phyloP scores from a whole-genome alignment of 2,797 vertebrate genomes.

The Acanthopagrus latus region DNA sequence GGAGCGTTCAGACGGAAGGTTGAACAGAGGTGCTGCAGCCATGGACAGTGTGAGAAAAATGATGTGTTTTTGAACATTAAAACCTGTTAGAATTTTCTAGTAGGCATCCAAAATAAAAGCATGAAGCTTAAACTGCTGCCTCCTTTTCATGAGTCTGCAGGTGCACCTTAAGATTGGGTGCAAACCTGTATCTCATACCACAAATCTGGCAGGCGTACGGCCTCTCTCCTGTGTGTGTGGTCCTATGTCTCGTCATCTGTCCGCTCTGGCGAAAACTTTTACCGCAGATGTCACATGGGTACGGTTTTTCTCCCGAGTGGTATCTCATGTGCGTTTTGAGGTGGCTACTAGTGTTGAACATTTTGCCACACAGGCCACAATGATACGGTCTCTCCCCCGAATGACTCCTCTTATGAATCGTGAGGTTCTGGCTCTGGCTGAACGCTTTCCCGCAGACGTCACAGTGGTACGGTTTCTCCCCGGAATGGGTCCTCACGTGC shows the following conservation, averaged over 20 bases:
- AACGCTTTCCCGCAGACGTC: constrained; percentile 56
- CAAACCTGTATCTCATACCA: constrained; percentile 56
- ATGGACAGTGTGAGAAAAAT: too few species aligned
- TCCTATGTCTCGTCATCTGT: constrained; percentile 51
- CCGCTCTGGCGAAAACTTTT: constrained; percentile 47
- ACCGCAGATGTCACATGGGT: constrained; percentile 47
- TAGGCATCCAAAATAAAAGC: too few species aligned
- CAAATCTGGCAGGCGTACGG: constrained; percentile 52
- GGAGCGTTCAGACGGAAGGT: too few species aligned
- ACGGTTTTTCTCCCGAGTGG: constrained; percentile 57
- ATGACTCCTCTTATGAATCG: constrained; percentile 51
- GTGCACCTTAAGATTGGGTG: constrained; percentile 46
- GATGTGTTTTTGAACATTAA: too few species aligned
- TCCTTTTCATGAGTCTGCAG: constrained; percentile 34
- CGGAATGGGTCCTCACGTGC: constrained; percentile 59
- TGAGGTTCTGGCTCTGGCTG: constrained; percentile 59
- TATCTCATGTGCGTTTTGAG: constrained; percentile 60
- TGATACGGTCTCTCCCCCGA: constrained; percentile 51
- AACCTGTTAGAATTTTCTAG: too few species aligned
- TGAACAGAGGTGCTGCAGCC: too few species aligned
- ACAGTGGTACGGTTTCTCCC: constrained; percentile 61
- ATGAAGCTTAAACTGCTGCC: neutral
- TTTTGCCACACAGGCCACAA: constrained; percentile 52
- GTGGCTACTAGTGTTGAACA: constrained; percentile 41
- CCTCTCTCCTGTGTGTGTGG: constrained; percentile 47